Evolutionary conservation across 2,113 vertebrate genomes (phyloP), one percentile per base, ranked within the genome.

Genomic region (Megaceryle maxima): DNA sequence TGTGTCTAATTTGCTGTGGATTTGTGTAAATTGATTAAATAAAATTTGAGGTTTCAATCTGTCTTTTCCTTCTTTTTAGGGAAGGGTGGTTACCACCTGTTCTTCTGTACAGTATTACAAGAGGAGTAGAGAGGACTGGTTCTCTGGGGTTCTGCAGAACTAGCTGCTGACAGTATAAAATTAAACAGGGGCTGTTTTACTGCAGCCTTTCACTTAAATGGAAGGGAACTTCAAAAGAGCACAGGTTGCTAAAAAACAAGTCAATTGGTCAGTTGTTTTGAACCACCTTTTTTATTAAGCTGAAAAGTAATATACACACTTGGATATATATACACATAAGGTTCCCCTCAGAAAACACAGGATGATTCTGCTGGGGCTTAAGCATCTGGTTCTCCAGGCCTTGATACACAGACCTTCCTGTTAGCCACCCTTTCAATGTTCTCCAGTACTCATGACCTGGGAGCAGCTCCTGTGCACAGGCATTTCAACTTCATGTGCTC

Each of bases 21-120:
- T 87, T 96, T 95, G 90, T 96, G 96, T 96, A 97, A 95, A 97
- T 96, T 95, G 96, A 97, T 95, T 88, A 97, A 98, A 97, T 98
- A 98, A 98, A 98, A 98, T 77, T 72, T 94, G 80, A 95, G 62
- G 75, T 97, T 97, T 97, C 94, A 74, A 18, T 75, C 31, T 59
- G 72, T 16, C 37, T 87, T 75, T 83, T 78, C 28, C 26, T 64
- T 50, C 17, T 62, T 81, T 55, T 51, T n/a, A 78, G 33, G 6
- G 29, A 72, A 55, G 5, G 16, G 26, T 29, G 9, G 9, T 50
- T 11, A 56, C 17, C 4, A 8, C 19, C 24, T 83, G 35, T 37
- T 46, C 28, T 55, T 41, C 17, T 70, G 5, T 50, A 60, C 14
- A 64, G 35, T 59, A 69, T 69, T 62, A 18, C 6, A 67, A 29